Evolutionary conservation across 2,113 vertebrate genomes (phyloP).

Genomic region (Haemorhous mexicanus): DNA sequence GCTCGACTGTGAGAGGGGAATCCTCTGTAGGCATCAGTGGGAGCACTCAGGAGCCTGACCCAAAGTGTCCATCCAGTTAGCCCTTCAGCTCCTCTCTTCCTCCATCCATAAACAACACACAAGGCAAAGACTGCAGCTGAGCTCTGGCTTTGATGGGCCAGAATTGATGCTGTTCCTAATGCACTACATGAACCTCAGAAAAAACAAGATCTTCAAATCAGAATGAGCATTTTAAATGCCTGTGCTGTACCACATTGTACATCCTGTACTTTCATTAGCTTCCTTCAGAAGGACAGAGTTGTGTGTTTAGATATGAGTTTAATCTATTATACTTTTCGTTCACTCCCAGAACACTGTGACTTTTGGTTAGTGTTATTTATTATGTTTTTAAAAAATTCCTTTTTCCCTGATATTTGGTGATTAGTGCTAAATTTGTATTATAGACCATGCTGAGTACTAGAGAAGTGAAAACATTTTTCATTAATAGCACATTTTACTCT

Average conservation of each 20-base stretch:
- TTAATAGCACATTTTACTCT: background rate
- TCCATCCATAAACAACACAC: background rate
- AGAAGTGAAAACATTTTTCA: background rate
- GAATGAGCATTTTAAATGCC: background rate
- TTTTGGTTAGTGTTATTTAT: background rate
- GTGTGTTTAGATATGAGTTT: background rate
- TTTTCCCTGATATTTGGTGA: background rate
- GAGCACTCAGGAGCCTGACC: background rate
- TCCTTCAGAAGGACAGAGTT: background rate
- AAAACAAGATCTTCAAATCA: background rate
- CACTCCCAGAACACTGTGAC: background rate
- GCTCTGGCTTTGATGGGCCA: background rate
- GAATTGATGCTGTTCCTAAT: background rate
- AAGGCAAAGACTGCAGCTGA: background rate
- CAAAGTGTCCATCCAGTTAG: background rate
- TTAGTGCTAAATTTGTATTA: background rate
- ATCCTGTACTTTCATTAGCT: background rate
- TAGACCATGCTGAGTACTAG: background rate
- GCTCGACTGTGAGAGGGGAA: rapidly evolving
- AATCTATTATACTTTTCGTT: background rate
- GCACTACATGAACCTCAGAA: background rate
- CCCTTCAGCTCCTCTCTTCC: background rate
- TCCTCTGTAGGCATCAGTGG: background rate
- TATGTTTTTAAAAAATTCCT: background rate
- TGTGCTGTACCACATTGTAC: background rate